Conservation (phyloP, 1,140 invertebrate genomes). For the Caenorhabditis inopinata region DNA sequence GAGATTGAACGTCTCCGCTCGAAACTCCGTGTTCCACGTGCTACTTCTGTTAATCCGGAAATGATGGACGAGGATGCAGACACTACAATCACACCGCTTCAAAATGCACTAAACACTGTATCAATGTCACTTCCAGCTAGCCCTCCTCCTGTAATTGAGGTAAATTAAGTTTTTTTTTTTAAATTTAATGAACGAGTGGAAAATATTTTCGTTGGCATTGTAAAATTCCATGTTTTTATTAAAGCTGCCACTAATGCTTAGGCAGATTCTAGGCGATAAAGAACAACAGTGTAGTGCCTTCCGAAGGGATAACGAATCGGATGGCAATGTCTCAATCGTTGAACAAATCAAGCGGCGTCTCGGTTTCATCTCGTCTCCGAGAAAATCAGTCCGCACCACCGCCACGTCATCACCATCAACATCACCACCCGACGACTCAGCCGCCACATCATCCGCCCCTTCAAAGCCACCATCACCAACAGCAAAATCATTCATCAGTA, state of each 20-base stretch:
- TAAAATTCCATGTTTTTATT: background rate
- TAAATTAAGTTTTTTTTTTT: background rate
- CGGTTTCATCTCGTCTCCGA: constrained; percentile 2
- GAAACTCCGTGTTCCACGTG: background rate
- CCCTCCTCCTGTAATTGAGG: constrained; percentile 29
- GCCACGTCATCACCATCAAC: background rate
- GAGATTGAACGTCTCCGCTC: constrained; percentile 25
- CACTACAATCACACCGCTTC: background rate
- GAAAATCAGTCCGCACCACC: background rate
- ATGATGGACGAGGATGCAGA: background rate
- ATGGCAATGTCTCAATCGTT: background rate
- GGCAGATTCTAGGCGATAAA: background rate
- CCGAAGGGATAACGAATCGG: background rate
- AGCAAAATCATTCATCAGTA: background rate
- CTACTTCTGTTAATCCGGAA: constrained; percentile 3
- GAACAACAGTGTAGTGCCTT: background rate
- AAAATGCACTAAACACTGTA: background rate
- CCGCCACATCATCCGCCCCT: background rate
- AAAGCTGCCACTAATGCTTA: background rate
- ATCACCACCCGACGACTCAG: background rate
- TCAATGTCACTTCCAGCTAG: constrained; percentile 40
- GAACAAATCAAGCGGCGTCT: background rate
- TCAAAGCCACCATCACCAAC: background rate
- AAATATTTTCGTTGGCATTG: too few species aligned
- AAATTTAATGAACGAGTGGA: too few species aligned